These are phyloP conservation scores for Hemicentrotus pulcherrimus DNA, from an alignment of 35 echinoderm and acorn worm genomes.

Conservation along the genomic window DNA sequence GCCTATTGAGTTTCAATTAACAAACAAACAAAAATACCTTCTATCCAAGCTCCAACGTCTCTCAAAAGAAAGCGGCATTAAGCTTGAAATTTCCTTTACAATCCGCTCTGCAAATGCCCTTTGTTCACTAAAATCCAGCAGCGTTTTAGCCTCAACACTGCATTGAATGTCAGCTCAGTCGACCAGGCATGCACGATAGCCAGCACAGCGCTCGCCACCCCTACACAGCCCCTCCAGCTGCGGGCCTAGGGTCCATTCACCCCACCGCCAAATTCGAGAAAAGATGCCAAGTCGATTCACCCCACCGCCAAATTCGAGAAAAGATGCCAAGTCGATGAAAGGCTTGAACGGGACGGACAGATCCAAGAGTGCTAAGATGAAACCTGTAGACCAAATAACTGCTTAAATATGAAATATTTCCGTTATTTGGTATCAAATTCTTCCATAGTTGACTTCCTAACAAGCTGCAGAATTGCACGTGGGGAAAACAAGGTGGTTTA, in stretches of 20 bases:
- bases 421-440: not conserved
- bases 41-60: conserved; percentile 9
- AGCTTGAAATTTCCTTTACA: not conserved
- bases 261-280: not conserved
- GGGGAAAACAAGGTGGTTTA: conserved; percentile 3
- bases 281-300: not conserved
- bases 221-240: not conserved
- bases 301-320: not conserved
- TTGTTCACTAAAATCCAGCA: not conserved
- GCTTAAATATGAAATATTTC: not conserved
- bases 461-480: not conserved
- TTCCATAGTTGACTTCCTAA: not conserved
- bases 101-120: not conserved
- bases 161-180: not conserved
- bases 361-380: not conserved
- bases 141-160: not conserved
- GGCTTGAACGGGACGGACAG: not conserved
- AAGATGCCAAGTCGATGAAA: not conserved
- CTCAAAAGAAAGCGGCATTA: conserved; percentile 2
- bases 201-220: not conserved
- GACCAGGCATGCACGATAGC: not conserved
- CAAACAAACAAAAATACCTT: not conserved
- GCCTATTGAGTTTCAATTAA: no score
- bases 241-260: not conserved
- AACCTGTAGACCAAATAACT: not conserved